Percentiles rank a stretch among this genome's conserved stretches.
phyloP scores from a whole-genome alignment of 2,797 vertebrate species.

The Delichon dasypus region DNA sequence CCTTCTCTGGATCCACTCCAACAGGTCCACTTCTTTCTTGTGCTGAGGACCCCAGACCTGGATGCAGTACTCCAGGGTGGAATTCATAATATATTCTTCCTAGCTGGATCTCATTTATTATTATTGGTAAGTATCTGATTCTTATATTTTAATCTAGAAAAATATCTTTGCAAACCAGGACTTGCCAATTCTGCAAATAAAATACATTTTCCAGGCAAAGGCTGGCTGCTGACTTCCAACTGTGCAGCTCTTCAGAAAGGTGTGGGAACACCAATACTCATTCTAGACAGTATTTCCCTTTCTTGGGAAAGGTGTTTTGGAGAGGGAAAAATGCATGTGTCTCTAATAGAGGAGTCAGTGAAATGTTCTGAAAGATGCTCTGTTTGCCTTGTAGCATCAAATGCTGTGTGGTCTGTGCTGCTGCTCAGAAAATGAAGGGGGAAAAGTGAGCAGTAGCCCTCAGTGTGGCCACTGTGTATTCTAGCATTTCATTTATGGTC shows the following conservation, averaged over 20 bases:
- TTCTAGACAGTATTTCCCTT: constrained; percentile 9
- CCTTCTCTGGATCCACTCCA: neutral
- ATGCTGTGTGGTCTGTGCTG: neutral
- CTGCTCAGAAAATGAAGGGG: neutral
- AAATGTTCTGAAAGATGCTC: constrained; percentile 40
- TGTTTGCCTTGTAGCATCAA: constrained; percentile 11
- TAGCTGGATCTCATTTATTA: neutral
- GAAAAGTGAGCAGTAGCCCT: constrained; percentile 12
- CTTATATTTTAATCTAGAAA: neutral
- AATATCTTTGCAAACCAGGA: neutral
- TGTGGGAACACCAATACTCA: neutral
- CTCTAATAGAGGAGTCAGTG: neutral
- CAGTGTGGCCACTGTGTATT: neutral
- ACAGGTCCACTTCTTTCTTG: neutral
- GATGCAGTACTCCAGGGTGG: neutral
- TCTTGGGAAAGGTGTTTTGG: constrained; percentile 7
- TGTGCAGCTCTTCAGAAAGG: neutral
- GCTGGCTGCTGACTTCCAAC: neutral
- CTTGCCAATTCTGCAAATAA: neutral
- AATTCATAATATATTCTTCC: neutral
- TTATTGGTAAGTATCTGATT: neutral
- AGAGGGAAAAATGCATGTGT: neutral
- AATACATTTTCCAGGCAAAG: neutral
- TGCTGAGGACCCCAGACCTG: neutral
- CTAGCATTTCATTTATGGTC: constrained; percentile 10